Conservation (phyloP, 2,888 invertebrate species). For the Drosophila lacicola region DNA sequence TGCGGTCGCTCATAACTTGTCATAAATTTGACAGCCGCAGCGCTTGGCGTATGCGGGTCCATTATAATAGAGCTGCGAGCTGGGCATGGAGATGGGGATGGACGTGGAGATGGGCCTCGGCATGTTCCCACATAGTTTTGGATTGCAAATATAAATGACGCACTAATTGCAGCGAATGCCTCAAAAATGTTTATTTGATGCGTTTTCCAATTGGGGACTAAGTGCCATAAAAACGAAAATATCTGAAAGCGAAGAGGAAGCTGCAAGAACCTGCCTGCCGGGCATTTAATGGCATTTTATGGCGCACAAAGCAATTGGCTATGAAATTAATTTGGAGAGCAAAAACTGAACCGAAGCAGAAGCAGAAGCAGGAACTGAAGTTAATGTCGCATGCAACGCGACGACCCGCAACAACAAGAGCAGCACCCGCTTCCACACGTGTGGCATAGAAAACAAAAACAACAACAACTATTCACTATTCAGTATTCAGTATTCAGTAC, state of each 20-base stretch:
- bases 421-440: slow-evolving; percentile 39
- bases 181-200: slow-evolving; percentile 48
- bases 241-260: slow-evolving; percentile 11
- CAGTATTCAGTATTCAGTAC: slow-evolving; percentile 11
- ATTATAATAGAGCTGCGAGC: slow-evolving; percentile 38
- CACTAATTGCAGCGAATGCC: slow-evolving; percentile 71
- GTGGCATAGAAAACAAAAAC: slow-evolving; percentile 41
- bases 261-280: slow-evolving; percentile 36
- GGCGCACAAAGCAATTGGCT: slow-evolving; percentile 72
- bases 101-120: neutral
- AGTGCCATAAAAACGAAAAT: slow-evolving; percentile 57
- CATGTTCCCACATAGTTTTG: slow-evolving; percentile 71
- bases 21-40: slow-evolving; percentile 76
- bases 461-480: slow-evolving; percentile 6
- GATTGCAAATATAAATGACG: slow-evolving; percentile 78
- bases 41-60: slow-evolving; percentile 59
- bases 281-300: slow-evolving; percentile 66
- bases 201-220: slow-evolving; percentile 58
- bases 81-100: neutral
- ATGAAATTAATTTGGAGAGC: slow-evolving; percentile 75
- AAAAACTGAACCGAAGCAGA: slow-evolving; percentile 35
- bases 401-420: slow-evolving; percentile 40
- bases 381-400: slow-evolving; percentile 77
- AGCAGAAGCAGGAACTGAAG: slow-evolving; percentile 56
- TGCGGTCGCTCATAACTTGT: slow-evolving; percentile 75